These are phyloP conservation scores for Semaprochilodus insignis DNA, from an alignment of 2,797 vertebrate species.

Conservation along the genomic window DNA sequence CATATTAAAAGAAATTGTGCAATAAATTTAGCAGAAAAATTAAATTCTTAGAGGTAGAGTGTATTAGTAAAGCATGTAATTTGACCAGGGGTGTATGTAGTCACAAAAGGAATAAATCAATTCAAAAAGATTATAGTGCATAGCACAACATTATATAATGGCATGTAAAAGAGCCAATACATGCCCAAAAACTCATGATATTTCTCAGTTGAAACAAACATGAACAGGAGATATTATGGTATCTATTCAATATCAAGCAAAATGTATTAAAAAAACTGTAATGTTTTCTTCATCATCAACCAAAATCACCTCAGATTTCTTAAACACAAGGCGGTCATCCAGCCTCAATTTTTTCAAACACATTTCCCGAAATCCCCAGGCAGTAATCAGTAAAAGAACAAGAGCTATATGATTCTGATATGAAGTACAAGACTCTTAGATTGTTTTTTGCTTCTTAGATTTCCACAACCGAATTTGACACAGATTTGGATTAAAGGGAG, in stretches of 20 bases:
- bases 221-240: too few species aligned
- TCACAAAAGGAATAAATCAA: too few species aligned
- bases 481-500: slow-evolving; percentile 70
- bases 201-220: too few species aligned
- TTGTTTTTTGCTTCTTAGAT: slow-evolving; percentile 69
- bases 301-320: neutral
- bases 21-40: too few species aligned
- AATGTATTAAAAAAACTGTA: neutral
- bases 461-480: slow-evolving; percentile 61
- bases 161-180: too few species aligned
- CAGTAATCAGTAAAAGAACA: slow-evolving; percentile 25
- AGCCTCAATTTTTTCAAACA: slow-evolving; percentile 57
- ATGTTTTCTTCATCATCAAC: neutral
- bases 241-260: neutral
- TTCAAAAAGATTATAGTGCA: too few species aligned
- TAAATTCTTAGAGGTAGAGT: too few species aligned
- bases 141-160: too few species aligned
- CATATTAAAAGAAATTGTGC: too few species aligned
- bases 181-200: too few species aligned
- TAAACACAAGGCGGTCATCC: slow-evolving; percentile 43
- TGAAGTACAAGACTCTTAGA: slow-evolving; percentile 29
- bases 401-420: slow-evolving; percentile 8
- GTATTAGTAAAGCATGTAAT: too few species aligned
- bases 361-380: slow-evolving; percentile 60
- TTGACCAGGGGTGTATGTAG: too few species aligned